Conservation (phyloP, 2,888 invertebrate species). For the Drosophila fulvimacula region DNA sequence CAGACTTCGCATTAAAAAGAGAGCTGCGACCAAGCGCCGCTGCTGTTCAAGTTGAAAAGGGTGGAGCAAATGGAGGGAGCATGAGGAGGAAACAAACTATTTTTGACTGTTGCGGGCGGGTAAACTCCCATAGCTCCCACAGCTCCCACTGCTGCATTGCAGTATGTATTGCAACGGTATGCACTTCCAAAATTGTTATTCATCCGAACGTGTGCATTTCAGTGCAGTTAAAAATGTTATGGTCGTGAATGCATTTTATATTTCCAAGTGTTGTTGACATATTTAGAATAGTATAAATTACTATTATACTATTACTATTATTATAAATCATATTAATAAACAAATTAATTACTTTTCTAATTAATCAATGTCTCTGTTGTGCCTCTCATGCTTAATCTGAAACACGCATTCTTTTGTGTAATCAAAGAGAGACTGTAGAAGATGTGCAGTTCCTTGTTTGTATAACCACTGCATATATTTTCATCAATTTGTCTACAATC, state of each 20-base stretch:
- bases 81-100: not conserved
- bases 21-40: conserved; percentile 16
- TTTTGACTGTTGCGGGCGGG: not conserved
- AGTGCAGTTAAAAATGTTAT: not conserved
- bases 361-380: not conserved
- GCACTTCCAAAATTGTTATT: not conserved
- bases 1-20: conserved; percentile 36
- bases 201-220: not conserved
- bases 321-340: not conserved
- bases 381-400: too few relatives aligned
- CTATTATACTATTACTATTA: too few relatives aligned
- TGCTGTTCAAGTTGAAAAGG: not conserved
- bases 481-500: not conserved
- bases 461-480: not conserved
- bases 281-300: not conserved
- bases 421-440: too few relatives aligned
- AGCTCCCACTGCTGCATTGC: conserved; percentile 17
- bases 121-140: too few relatives aligned
- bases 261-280: not conserved
- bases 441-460: not conserved
- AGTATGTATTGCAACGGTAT: not conserved
- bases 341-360: not conserved
- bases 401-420: too few relatives aligned
- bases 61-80: not conserved
- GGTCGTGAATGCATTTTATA: not conserved